Conservation (phyloP, 2,797 vertebrate species). For the Notolabrus celidotus region DNA sequence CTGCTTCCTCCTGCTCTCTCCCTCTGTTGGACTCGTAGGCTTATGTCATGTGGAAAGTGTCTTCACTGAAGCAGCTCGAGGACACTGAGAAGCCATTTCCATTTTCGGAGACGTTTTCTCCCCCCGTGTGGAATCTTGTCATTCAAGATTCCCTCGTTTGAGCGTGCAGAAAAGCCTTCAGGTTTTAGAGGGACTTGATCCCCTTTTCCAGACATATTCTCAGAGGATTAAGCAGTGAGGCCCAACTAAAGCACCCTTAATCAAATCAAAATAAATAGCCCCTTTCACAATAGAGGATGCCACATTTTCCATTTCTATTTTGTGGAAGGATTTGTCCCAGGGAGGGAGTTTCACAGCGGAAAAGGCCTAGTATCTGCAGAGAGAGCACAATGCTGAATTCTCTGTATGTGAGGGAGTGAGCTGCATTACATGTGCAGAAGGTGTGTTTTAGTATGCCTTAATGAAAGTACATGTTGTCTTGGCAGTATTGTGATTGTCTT, state of each 20-base stretch:
- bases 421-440: constrained; percentile 32
- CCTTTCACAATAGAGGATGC: constrained; percentile 77
- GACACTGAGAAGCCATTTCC: constrained; percentile 81
- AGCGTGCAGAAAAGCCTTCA: constrained; percentile 79
- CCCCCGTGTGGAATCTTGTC: constrained; percentile 72
- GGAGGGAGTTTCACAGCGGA: constrained; percentile 60
- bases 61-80: constrained; percentile 77
- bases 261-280: constrained; percentile 88
- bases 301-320: constrained; percentile 80
- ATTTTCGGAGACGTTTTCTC: constrained; percentile 67
- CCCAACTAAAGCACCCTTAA: constrained; percentile 84
- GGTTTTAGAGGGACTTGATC: constrained; percentile 86
- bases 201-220: constrained; percentile 88
- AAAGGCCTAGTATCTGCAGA: constrained; percentile 57
- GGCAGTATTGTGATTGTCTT: constrained; percentile 56
- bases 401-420: constrained; percentile 31
- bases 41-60: constrained; percentile 80
- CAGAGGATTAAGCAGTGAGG: constrained; percentile 83
- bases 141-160: constrained; percentile 75
- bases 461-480: constrained; percentile 64
- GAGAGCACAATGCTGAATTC: constrained; percentile 40
- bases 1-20: constrained; percentile 46
- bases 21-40: constrained; percentile 61
- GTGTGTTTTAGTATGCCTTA: constrained; percentile 29
- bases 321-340: constrained; percentile 77